A percentile compares a stretch with the other conserved stretches of the same genome.
Conservation (phyloP, 2,888 invertebrate genomes). For the Agriopis aurantiaria region DNA sequence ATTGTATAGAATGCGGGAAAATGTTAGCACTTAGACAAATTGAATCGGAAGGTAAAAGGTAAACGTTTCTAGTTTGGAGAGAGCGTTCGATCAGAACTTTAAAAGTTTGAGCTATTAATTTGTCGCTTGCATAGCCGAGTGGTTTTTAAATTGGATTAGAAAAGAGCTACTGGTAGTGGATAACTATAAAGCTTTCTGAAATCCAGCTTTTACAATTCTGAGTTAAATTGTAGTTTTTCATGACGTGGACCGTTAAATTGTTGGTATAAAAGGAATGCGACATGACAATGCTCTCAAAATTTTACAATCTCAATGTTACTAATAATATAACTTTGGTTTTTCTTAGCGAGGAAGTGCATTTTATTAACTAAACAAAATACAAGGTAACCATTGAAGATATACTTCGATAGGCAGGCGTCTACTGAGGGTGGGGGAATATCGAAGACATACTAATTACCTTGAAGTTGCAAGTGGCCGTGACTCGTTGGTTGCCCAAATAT, state of each 20-base stretch:
- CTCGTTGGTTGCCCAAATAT: too few relatives aligned
- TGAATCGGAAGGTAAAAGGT: conserved; percentile 39
- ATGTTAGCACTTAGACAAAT: conserved; percentile 45
- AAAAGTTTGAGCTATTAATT: conserved; percentile 28
- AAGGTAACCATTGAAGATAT: too few relatives aligned
- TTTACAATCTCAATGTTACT: background rate
- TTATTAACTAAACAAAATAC: too few relatives aligned
- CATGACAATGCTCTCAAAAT: background rate
- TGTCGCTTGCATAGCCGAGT: conserved; percentile 33
- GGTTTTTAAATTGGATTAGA: conserved; percentile 18
- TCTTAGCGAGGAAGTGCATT: too few relatives aligned
- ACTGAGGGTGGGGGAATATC: too few relatives aligned
- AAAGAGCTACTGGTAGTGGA: conserved; percentile 1
- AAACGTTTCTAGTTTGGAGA: conserved; percentile 31
- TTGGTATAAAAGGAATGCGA: background rate
- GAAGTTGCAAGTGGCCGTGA: too few relatives aligned
- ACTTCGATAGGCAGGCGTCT: too few relatives aligned
- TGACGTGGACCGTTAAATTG: background rate
- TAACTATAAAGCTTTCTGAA: conserved; percentile 4
- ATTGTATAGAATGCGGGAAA: conserved; percentile 43
- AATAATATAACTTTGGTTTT: background rate
- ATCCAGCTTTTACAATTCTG: background rate
- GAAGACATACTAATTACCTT: too few relatives aligned
- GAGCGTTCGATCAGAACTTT: conserved; percentile 30
- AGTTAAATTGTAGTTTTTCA: background rate